A percentile compares a stretch with the other conserved stretches of the same genome.
Evolutionary conservation across 1,140 invertebrate genomes (phyloP).

Genomic region (Ceratitis capitata): DNA sequence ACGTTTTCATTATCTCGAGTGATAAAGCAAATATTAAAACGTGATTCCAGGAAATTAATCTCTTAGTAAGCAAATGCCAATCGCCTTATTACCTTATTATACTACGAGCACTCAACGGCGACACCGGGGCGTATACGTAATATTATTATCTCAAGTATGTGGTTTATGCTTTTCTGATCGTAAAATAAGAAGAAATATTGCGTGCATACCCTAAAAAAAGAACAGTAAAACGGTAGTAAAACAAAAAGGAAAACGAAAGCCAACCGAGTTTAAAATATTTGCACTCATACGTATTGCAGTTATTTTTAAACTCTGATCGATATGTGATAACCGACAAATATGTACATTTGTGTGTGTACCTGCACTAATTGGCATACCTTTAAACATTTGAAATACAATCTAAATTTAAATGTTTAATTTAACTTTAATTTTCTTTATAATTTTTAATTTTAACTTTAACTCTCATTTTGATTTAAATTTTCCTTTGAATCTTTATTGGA

Average conservation of each 20-base stretch:
- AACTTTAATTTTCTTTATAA: too few species aligned
- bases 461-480: too few species aligned
- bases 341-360: not conserved
- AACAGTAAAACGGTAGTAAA: not conserved
- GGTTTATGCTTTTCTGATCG: not conserved
- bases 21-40: not conserved
- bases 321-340: not conserved
- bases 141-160: not conserved
- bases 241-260: not conserved
- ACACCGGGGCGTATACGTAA: conserved; percentile 20
- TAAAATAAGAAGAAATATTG: not conserved
- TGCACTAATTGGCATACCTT: too few species aligned
- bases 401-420: too few species aligned
- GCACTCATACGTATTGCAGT: not conserved
- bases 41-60: not conserved
- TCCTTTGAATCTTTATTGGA: too few species aligned
- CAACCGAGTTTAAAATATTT: not conserved
- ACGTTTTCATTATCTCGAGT: not conserved
- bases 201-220: not conserved
- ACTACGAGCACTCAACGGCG: not conserved
- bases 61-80: not conserved
- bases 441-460: too few species aligned
- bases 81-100: not conserved
- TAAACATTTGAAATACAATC: too few species aligned
- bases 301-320: not conserved